phyloP scores from a whole-genome alignment of 1,140 invertebrate genomes.

The Geopemphigus sp. region DNA sequence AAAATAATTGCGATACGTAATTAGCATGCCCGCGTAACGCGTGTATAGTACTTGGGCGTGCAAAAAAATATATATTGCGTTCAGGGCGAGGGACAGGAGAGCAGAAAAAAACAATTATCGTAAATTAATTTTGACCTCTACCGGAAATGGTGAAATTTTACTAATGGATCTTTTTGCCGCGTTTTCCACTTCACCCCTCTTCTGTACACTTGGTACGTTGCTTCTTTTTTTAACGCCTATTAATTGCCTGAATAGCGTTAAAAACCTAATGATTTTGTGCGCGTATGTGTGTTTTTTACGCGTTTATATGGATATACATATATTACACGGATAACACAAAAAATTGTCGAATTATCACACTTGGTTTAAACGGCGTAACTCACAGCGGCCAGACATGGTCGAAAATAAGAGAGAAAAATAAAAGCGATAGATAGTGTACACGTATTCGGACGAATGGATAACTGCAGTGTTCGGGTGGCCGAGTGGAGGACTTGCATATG shows the following conservation, averaged over 20 bases:
- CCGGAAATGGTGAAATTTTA: slow-evolving; percentile 43
- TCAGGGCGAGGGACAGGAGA: background rate
- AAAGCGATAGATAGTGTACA: too few relatives aligned
- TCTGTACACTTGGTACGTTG: background rate
- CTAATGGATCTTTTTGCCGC: slow-evolving; percentile 29
- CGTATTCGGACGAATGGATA: background rate
- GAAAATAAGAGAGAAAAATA: background rate
- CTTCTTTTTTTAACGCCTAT: slow-evolving; percentile 5
- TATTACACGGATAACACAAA: too few relatives aligned
- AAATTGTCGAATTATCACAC: background rate
- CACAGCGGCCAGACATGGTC: background rate
- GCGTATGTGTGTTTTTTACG: background rate
- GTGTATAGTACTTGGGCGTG: slow-evolving; percentile 18
- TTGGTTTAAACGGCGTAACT: too few relatives aligned
- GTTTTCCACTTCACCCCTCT: background rate
- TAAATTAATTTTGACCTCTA: slow-evolving; percentile 48
- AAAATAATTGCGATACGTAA: slow-evolving; percentile 47
- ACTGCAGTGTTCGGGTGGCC: background rate
- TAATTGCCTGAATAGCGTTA: background rate
- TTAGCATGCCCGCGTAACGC: slow-evolving; percentile 32
- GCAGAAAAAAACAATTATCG: slow-evolving; percentile 37
- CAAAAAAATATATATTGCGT: slow-evolving; percentile 22
- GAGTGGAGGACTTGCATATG: background rate
- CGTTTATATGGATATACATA: too few relatives aligned
- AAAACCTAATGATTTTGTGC: background rate